Evolutionary conservation across 2,888 invertebrate genomes (phyloP), one percentile per base, ranked within the genome.

Genomic region (Nemotelus pantherinus): DNA sequence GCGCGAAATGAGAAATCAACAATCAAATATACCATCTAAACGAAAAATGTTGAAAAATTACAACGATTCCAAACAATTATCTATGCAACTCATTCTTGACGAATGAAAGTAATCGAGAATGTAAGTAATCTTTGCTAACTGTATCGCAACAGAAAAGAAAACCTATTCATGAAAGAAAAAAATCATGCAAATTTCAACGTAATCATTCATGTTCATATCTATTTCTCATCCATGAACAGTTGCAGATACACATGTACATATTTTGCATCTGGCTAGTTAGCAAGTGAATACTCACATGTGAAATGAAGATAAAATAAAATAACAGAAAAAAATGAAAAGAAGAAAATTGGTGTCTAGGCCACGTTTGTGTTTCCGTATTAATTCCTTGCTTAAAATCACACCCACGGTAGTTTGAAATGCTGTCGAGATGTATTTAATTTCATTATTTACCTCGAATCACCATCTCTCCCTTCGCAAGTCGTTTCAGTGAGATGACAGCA

Each of bases 1-100:
- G 70, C 70, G 50, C 50, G 70, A 70, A 70, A 44, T 43, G 9
- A 57, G 48, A 72, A 72, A 58, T 47, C 45, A 58, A 45, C 45
- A n/a, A 72, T 45, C 45, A 72, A 72, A 72, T 58, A 25, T 47
- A 65, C 45, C 9, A 25, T 25, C 25, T 25, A 25, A 25, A 25
- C 25, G 25, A 25, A 25, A 25, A 25, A 25, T 25, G 25, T 25
- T 25, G 25, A 25, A 25, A 25, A 25, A 25, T 25, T 25, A 25
- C 25, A 25, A 25, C 1, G 25, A 25, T 25, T 25, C 25, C 0
- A 25, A 25, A 25, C 25, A 25, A 25, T 25, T 25, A 25, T 25
- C 25, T 25, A 25, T 25, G 25, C 25, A 25, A 25, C 25, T 25
- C 25, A 25, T 25, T 25, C 25, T 25, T 25, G 25, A 25, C 25